A percentile compares a stretch with the other conserved stretches of the same genome.
Conservation (phyloP, 2,113 vertebrate genomes). For the Dipodomys spectabilis region DNA sequence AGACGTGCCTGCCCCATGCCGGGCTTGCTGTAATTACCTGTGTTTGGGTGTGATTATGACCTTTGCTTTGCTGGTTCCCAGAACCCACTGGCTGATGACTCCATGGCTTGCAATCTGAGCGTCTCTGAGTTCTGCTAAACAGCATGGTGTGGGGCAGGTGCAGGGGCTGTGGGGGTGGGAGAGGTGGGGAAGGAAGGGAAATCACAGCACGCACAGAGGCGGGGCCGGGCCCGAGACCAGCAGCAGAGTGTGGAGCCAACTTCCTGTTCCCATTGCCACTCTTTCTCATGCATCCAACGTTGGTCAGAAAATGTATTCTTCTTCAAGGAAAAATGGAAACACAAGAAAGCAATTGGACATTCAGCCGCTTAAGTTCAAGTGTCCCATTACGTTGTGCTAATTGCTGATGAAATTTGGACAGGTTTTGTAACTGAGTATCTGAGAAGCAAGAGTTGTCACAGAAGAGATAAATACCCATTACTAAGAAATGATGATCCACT, state of each 20-base stretch:
- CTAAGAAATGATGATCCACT: slow-evolving; percentile 81
- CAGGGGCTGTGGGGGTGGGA: too few species aligned
- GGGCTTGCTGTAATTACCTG: too few species aligned
- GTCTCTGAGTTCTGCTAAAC: rapidly evolving
- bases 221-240: too few species aligned
- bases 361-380: neutral
- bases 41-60: neutral
- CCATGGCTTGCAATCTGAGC: neutral
- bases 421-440: slow-evolving; percentile 5
- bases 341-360: neutral
- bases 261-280: rapidly evolving
- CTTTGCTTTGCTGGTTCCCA: neutral
- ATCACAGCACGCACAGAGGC: rapidly evolving
- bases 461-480: slow-evolving; percentile 81
- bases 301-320: neutral
- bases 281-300: rapidly evolving
- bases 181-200: too few species aligned
- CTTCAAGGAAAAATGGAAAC: neutral
- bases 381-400: slow-evolving; percentile 70
- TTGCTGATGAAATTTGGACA: slow-evolving; percentile 68
- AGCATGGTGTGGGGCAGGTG: rapidly evolving
- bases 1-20: too few species aligned
- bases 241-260: rapidly evolving
- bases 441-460: slow-evolving; percentile 80
- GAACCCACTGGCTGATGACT: too few species aligned